Evolutionary conservation across 1,140 invertebrate genomes (phyloP), one percentile per base, ranked within the genome.

Genomic region (Physella acuta): DNA sequence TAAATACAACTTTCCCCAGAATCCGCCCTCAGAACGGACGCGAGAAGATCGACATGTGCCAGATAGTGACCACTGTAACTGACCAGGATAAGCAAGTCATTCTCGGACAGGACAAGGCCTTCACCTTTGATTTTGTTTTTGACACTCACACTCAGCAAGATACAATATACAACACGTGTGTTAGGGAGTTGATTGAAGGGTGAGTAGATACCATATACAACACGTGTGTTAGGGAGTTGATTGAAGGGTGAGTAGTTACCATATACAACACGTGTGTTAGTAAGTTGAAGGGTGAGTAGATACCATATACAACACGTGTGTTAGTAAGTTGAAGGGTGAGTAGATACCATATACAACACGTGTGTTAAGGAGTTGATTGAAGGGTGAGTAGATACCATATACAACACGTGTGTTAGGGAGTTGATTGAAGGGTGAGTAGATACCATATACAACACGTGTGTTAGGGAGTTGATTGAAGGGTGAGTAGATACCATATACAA

Each of bases 1-100:
- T n/a, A n/a, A n/a, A n/a, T n/a, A n/a, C n/a, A n/a, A n/a, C n/a
- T 71, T 70, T 75, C 78, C 87, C 2, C 87, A 98, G 96, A 85
- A 94, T 99, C 79, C 91, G 96, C 68, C 96, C 96, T 26, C 94
- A 97, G 87, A 91, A 94, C 68, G 90, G 93, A 0, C 89, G 92
- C 26, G 96, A 99, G 84, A 89, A 94, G 73, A 93, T 98, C 51
- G 96, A 98, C 79, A 94, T 94, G 89, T 98, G 94, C 85, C 90
- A 94, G 67, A 88, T 95, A 55, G 99, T 96, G 83, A 97, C 95
- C 0, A 87, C 89, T 58, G 94, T 97, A 5, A 91, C 94, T 16
- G 89, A 91, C 1, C 91, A 90, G 0, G 93, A 95, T 74, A 78
- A 75, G n/a, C 84, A 85, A 72, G 76, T 85, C 5, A 37, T 81